Evolutionary conservation across 2,113 vertebrate species (phyloP).

Genomic region (Pelecanoides urinatrix): DNA sequence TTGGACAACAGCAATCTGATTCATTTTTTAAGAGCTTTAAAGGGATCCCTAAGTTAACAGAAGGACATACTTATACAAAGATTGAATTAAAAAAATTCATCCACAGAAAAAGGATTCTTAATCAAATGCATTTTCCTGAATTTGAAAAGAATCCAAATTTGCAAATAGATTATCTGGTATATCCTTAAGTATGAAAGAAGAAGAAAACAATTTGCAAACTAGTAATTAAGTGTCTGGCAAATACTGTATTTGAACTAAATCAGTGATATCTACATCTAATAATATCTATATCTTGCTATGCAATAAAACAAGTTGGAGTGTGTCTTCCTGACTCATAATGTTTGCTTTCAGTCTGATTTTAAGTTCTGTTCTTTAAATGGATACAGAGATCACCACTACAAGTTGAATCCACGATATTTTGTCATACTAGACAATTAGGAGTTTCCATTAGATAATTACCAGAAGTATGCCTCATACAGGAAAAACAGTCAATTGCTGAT

Average conservation of each 20-base stretch:
- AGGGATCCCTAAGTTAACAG: slow-evolving; percentile 34
- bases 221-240: slow-evolving; percentile 57
- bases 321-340: slow-evolving; percentile 44
- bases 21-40: slow-evolving; percentile 33
- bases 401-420: slow-evolving; percentile 59
- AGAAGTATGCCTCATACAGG: slow-evolving; percentile 80
- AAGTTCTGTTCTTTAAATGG: slow-evolving; percentile 58
- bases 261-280: slow-evolving; percentile 40
- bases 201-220: slow-evolving; percentile 58
- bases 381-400: slow-evolving; percentile 53
- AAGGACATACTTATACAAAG: not conserved
- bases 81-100: not conserved
- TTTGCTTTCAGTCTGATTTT: slow-evolving; percentile 51
- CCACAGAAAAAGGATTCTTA: not conserved
- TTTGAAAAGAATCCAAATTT: slow-evolving; percentile 39
- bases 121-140: slow-evolving; percentile 30
- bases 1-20: slow-evolving; percentile 40
- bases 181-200: slow-evolving; percentile 9
- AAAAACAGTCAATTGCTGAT: slow-evolving; percentile 79
- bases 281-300: slow-evolving; percentile 9
- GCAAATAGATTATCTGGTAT: slow-evolving; percentile 29
- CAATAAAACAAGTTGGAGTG: slow-evolving; percentile 48
- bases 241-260: slow-evolving; percentile 44
- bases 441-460: slow-evolving; percentile 79
- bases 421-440: slow-evolving; percentile 71